Conservation (phyloP, 2,797 vertebrate genomes). For the Phataginus tricuspis region DNA sequence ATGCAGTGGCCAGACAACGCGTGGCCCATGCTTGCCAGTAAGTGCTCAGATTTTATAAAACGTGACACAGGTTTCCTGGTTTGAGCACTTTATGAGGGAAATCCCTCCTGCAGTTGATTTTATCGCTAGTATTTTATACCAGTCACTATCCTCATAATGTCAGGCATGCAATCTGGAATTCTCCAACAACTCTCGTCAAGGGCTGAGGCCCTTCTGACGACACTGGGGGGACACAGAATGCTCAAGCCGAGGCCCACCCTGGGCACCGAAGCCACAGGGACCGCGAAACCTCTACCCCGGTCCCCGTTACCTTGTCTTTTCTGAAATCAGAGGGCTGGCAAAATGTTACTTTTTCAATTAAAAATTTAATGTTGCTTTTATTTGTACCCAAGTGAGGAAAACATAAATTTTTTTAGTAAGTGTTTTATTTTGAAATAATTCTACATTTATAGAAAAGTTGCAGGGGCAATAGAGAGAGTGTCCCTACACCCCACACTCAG, state of each 20-base stretch:
- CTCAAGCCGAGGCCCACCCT: not conserved
- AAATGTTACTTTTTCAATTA: slow-evolving; percentile 27
- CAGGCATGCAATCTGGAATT: not conserved
- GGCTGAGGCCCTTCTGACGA: not conserved
- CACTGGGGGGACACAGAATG: not conserved
- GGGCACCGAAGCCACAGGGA: not conserved
- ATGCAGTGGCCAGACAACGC: not conserved
- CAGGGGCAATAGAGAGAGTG: not conserved
- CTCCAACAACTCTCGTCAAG: not conserved
- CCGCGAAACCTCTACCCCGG: not conserved
- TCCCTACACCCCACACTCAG: not conserved
- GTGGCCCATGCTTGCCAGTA: not conserved
- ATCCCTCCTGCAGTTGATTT: not conserved
- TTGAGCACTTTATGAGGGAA: not conserved
- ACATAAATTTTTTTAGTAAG: not conserved
- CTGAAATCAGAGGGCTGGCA: not conserved
- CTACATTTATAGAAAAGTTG: not conserved
- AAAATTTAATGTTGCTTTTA: slow-evolving; percentile 27
- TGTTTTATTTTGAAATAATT: slow-evolving; percentile 8
- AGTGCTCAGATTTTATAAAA: not conserved
- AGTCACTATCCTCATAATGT: not conserved
- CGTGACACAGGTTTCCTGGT: not conserved
- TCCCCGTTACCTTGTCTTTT: not conserved
- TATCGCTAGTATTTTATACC: not conserved
- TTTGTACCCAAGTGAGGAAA: not conserved